Conservation (phyloP, 2,797 vertebrate genomes). For the Periparus ater region DNA sequence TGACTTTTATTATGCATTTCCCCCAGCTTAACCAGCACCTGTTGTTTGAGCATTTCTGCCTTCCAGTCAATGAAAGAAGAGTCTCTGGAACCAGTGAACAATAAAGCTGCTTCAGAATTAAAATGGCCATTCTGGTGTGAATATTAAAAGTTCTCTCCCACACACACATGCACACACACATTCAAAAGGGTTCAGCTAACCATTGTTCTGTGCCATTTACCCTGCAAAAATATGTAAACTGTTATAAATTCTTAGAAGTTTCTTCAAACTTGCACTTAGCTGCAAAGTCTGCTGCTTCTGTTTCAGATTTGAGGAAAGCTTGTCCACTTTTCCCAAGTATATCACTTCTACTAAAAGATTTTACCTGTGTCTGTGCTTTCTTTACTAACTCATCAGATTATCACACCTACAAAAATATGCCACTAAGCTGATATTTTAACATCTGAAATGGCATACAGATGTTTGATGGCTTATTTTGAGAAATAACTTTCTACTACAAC, state of each 20-base stretch:
- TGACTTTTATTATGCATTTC: neutral
- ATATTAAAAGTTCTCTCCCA: neutral
- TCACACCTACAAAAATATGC: constrained; percentile 2
- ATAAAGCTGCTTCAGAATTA: neutral
- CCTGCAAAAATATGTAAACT: neutral
- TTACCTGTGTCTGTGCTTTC: constrained; percentile 2
- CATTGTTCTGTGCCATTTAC: neutral
- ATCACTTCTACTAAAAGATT: constrained; percentile 22
- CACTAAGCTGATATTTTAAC: neutral
- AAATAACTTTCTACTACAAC: neutral
- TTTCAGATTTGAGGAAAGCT: constrained; percentile 13
- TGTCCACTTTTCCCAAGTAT: neutral
- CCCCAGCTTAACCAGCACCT: neutral
- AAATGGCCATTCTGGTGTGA: neutral
- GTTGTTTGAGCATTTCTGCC: neutral
- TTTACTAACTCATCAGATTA: constrained; percentile 5
- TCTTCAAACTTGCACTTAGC: neutral
- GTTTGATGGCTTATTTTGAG: neutral
- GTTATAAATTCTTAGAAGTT: neutral
- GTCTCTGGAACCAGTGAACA: neutral
- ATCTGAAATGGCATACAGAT: constrained; percentile 3
- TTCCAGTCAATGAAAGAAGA: neutral
- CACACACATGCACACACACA: neutral
- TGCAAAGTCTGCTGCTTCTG: constrained; percentile 1
- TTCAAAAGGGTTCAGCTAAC: neutral